Conservation (phyloP, 2,888 invertebrate species). For the Suillia variegata region DNA sequence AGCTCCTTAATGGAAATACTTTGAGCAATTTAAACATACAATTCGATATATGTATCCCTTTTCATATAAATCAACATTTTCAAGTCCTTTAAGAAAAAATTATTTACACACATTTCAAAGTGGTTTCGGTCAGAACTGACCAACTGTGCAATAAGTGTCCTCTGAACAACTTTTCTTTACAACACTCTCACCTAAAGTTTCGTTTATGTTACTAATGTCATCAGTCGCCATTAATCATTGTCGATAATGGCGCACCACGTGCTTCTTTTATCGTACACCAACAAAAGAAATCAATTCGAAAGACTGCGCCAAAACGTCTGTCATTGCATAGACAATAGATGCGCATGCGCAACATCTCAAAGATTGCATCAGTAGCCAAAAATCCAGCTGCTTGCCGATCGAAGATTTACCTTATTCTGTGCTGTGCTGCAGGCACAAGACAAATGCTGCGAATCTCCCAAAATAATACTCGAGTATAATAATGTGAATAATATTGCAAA, state of each 20-base stretch:
- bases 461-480: neutral
- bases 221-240: constrained; percentile 30
- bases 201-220: too few relatives aligned
- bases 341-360: neutral
- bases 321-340: neutral
- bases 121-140: too few relatives aligned
- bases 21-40: too few relatives aligned
- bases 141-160: too few relatives aligned
- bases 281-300: neutral
- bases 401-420: neutral
- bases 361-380: neutral
- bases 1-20: too few relatives aligned
- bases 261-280: constrained; percentile 16
- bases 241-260: constrained; percentile 31
- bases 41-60: too few relatives aligned
- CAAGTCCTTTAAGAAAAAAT: too few relatives aligned
- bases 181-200: too few relatives aligned
- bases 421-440: neutral
- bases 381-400: neutral
- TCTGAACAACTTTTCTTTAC: too few relatives aligned
- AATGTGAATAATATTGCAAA: neutral
- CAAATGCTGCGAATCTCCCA: neutral
- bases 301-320: neutral
- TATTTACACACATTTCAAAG: too few relatives aligned
- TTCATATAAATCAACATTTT: too few relatives aligned